Conservation (phyloP, 2,797 vertebrate species). For the Brachyrhaphis roseni region DNA sequence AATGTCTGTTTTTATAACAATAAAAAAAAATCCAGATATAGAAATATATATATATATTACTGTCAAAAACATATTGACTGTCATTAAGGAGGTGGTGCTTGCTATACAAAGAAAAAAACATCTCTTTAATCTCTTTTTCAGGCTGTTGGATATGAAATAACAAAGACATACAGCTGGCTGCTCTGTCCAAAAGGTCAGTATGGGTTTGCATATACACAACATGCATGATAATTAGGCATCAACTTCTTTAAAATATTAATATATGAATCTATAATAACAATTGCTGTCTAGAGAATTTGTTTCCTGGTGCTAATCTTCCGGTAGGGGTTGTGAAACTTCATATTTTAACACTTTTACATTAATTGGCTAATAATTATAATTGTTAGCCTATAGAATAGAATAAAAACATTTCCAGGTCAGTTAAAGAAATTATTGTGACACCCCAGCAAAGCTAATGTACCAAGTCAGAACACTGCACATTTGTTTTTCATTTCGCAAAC, state of each 20-base stretch:
- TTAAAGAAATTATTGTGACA: background rate
- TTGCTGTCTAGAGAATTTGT: background rate
- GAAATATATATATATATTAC: background rate
- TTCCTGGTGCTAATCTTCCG: background rate
- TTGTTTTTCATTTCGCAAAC: background rate
- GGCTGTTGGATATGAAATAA: slow-evolving; percentile 74
- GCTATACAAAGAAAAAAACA: background rate
- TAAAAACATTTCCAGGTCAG: too few species aligned
- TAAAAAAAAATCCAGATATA: background rate
- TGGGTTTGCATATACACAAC: background rate
- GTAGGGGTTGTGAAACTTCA: background rate
- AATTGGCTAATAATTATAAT: background rate
- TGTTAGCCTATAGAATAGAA: background rate
- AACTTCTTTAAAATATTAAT: background rate
- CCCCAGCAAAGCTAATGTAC: background rate
- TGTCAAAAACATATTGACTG: background rate
- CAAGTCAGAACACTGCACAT: background rate
- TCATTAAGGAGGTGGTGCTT: background rate
- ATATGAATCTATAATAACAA: background rate
- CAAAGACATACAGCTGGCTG: slow-evolving; percentile 68
- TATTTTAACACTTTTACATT: background rate
- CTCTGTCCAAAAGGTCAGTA: slow-evolving; percentile 76
- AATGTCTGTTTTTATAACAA: background rate
- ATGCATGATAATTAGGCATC: background rate
- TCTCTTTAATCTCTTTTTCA: slow-evolving; percentile 23